These are phyloP conservation scores for Epinotia ramella DNA, from an alignment of 2,888 invertebrate genomes.

Conservation along the genomic window DNA sequence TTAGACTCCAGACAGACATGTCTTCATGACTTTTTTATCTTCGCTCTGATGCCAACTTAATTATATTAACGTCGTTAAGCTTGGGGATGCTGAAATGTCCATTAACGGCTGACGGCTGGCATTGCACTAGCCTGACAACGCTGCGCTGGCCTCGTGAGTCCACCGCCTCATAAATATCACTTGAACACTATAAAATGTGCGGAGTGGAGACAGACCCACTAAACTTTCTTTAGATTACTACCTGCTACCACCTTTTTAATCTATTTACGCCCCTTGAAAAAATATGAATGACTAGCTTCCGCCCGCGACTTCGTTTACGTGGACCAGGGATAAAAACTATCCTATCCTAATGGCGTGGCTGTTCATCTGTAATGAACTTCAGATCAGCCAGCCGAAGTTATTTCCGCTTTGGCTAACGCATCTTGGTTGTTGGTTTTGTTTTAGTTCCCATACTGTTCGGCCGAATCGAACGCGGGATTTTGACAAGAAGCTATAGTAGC, in stretches of 20 bases:
- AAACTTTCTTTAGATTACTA: neutral
- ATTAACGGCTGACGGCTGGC: neutral
- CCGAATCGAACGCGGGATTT: neutral
- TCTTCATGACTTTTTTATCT: neutral
- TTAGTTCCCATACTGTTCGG: neutral
- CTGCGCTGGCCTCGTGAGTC: neutral
- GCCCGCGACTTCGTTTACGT: too few relatives aligned
- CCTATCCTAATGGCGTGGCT: too few relatives aligned
- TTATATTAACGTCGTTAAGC: neutral
- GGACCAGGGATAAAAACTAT: too few relatives aligned
- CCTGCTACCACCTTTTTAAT: neutral
- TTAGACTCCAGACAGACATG: neutral
- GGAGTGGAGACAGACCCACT: neutral
- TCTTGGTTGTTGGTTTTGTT: neutral
- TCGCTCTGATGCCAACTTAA: neutral
- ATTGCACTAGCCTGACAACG: neutral
- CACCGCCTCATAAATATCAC: neutral
- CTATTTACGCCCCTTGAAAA: too few relatives aligned
- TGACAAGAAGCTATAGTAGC: neutral
- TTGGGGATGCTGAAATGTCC: neutral
- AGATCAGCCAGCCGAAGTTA: too few relatives aligned
- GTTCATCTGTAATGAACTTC: too few relatives aligned
- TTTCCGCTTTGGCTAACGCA: neutral
- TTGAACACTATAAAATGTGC: neutral
- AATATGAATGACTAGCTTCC: too few relatives aligned